A percentile compares a stretch with the other conserved stretches of the same genome.
Conservation (phyloP, 2,888 invertebrate genomes). For the Cylindroiulus punctatus region DNA sequence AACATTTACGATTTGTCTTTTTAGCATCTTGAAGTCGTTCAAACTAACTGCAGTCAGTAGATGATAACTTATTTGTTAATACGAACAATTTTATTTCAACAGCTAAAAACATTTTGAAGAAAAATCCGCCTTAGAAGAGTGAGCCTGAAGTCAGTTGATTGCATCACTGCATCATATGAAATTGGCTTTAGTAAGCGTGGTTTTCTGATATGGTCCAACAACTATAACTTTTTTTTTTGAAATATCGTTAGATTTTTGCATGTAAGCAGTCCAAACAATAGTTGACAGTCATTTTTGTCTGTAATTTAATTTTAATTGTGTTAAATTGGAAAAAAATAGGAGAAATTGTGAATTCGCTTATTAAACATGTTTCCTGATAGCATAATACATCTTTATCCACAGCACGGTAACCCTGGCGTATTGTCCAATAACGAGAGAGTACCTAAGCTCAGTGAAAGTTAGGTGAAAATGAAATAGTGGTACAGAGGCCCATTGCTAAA, state of each 20-base stretch:
- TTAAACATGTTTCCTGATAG: slow-evolving; percentile 47
- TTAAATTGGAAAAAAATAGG: background rate
- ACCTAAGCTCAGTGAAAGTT: slow-evolving; percentile 8
- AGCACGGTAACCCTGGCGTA: slow-evolving; percentile 43
- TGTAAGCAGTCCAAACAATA: background rate
- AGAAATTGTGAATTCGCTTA: background rate
- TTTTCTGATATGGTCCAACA: slow-evolving; percentile 43
- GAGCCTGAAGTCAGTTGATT: slow-evolving; percentile 24
- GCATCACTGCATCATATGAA: slow-evolving; percentile 35
- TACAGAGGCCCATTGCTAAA: background rate
- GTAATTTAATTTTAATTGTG: background rate
- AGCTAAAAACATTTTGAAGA: slow-evolving; percentile 13
- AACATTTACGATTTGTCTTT: background rate
- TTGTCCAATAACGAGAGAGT: slow-evolving; percentile 8
- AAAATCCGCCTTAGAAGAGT: background rate
- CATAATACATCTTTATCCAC: slow-evolving; percentile 52
- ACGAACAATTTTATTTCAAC: slow-evolving; percentile 29
- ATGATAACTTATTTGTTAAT: background rate
- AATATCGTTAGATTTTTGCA: slow-evolving; percentile 20
- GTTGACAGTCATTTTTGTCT: background rate
- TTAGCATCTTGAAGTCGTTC: too few species aligned
- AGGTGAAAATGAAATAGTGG: slow-evolving; percentile 43
- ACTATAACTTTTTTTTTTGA: background rate
- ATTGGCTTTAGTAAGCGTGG: slow-evolving; percentile 48
- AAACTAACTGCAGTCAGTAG: background rate